Base-by-base conservation (phyloP, 1,140 invertebrate genomes). In the Drosophila lacteicornis region DNA sequence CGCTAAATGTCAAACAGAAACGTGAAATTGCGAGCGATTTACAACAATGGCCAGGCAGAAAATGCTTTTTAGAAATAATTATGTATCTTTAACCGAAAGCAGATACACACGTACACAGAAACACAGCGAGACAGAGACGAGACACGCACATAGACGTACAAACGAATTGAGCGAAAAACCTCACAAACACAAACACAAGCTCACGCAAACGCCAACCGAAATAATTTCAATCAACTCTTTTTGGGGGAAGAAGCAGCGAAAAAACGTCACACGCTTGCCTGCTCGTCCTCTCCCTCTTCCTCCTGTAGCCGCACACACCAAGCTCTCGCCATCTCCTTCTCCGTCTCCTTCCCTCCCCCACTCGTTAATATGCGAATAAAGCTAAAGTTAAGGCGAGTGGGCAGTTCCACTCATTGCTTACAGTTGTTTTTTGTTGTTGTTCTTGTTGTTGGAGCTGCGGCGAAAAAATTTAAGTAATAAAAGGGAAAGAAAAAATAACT, bases 41-140 rank as follows among this genome's bases (percentile, higher is more conserved):
- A 90, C 80, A 84, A 91, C 82, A 92, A 92, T 84, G 84, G 78
- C 68, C 75, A 92, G 91, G 91, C 91, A 87, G 82, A 91, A 91
- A 92, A 81, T 92, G 91, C 67, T 91, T 92, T 92, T 92, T 86
- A 91, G 86, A 91, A 92, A 92, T 91, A 91, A 91, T 91, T 91
- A 91, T 91, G 84, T 91, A 91, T 91, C 85, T 91, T 85, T 81
- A 86, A 78, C 79, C 76, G 79, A 90, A 86, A 82, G 73, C 77
- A 91, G 75, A 87, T 86, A 86, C 79, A 81, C 71, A 87, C 67
- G 69, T 57, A 66, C 57, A 75, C 27, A 49, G 33, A 61, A 73
- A 70, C 36, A 67, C 58, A 60, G 19, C 45, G 40, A 79, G 42
- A 56, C 76, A 63, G 66, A 81, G 55, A 45, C 61, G 56, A 60